These are phyloP conservation scores for Callitettix versicolor DNA, from an alignment of 1,140 invertebrate genomes.

Conservation along the genomic window DNA sequence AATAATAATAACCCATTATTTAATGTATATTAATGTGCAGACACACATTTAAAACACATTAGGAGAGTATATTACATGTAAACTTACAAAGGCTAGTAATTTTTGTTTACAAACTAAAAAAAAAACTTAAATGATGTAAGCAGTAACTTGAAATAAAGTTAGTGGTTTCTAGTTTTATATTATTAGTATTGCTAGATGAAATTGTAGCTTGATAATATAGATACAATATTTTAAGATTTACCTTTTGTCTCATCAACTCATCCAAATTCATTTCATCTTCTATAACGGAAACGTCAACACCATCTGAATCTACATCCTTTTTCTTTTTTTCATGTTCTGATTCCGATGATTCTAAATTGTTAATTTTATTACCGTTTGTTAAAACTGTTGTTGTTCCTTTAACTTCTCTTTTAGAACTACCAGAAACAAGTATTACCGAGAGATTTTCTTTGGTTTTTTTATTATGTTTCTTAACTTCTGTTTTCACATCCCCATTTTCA, in stretches of 20 bases:
- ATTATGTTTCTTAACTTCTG: slow-evolving; percentile 24
- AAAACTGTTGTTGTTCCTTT: slow-evolving; percentile 29
- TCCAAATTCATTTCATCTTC: slow-evolving; percentile 80
- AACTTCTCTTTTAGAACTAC: slow-evolving; percentile 14
- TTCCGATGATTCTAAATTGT: slow-evolving; percentile 35
- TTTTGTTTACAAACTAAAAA: no score
- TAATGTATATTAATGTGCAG: no score
- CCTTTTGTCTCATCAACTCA: slow-evolving; percentile 80
- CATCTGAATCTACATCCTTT: slow-evolving; percentile 56
- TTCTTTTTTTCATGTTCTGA: slow-evolving; percentile 51
- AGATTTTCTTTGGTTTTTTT: slow-evolving; percentile 26
- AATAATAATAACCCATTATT: no score
- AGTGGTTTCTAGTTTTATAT: no score
- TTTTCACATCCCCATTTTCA: slow-evolving; percentile 34
- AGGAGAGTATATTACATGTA: no score
- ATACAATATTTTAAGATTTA: no score
- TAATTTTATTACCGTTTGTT: slow-evolving; percentile 17
- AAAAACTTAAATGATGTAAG: no score
- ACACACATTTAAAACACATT: no score
- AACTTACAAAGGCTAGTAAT: no score
- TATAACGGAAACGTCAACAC: slow-evolving; percentile 58
- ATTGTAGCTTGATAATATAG: no score
- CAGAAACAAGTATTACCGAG: slow-evolving; percentile 10
- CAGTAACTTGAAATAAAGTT: no score
- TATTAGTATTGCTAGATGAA: no score